Evolutionary conservation across 2,797 vertebrate genomes (phyloP).

Genomic region (Pangasius djambal): DNA sequence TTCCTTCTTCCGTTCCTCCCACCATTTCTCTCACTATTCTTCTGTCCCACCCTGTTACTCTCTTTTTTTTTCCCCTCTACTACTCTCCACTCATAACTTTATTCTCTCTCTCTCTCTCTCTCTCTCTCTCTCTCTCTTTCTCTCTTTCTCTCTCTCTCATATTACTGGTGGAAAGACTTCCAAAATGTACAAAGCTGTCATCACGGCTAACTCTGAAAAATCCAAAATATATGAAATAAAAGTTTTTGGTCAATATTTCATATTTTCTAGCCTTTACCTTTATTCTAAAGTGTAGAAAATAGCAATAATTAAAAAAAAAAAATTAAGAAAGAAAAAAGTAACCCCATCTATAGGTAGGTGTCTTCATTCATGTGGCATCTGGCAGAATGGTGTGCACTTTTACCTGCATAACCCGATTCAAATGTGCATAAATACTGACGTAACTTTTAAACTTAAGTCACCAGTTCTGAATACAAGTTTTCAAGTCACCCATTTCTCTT

Average conservation of each 20-base stretch:
- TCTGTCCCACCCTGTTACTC: slow-evolving; percentile 29
- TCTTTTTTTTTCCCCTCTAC: slow-evolving; percentile 29
- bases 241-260: background rate
- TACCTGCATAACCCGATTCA: background rate
- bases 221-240: background rate
- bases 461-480: background rate
- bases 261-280: background rate
- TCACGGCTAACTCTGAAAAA: background rate
- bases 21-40: slow-evolving; percentile 38
- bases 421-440: background rate
- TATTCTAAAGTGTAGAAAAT: background rate
- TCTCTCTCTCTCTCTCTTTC: background rate
- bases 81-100: slow-evolving; percentile 21
- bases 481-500: background rate
- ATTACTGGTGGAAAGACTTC: slow-evolving; percentile 21
- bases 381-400: background rate
- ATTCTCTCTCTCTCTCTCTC: slow-evolving; percentile 4
- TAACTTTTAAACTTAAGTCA: slow-evolving; percentile 4
- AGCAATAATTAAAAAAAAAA: background rate
- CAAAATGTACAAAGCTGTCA: slow-evolving; percentile 18
- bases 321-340: background rate
- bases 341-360: background rate
- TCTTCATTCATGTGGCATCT: background rate
- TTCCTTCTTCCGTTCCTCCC: slow-evolving; percentile 65
- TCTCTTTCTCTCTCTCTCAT: slow-evolving; percentile 6